phyloP scores from a whole-genome alignment of 2,797 vertebrate genomes.

The Bufotes viridis region DNA sequence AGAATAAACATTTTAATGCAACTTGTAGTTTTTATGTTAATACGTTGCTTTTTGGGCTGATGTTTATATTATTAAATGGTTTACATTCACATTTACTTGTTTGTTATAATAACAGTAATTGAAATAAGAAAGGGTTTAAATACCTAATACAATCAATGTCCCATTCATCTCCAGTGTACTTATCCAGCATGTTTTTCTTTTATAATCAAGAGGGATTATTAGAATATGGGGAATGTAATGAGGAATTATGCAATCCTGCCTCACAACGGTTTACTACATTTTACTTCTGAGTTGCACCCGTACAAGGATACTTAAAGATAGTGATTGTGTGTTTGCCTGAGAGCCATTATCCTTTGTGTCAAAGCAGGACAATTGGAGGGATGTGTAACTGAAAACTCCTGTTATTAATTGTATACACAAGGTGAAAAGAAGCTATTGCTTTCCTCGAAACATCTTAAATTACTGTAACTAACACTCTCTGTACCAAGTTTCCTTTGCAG shows the following conservation, averaged over 20 bases:
- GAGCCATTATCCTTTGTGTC: constrained; percentile 63
- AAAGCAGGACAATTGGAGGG: constrained; percentile 65
- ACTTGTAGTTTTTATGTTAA: constrained; percentile 40
- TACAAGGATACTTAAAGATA: constrained; percentile 60
- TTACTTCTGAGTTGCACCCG: constrained; percentile 11
- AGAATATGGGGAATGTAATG: constrained; percentile 27
- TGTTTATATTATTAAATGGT: constrained; percentile 22
- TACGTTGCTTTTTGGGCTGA: constrained; percentile 3
- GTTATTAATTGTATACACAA: constrained; percentile 65
- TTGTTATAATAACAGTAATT: constrained; percentile 31
- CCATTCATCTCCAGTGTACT: constrained; percentile 20
- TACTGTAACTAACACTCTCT: constrained; percentile 67
- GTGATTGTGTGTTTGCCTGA: constrained; percentile 59
- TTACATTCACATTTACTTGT: constrained; percentile 40
- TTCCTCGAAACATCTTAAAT: constrained; percentile 68
- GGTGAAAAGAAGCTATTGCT: constrained; percentile 66
- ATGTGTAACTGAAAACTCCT: constrained; percentile 65
- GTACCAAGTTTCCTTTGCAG: constrained; percentile 66
- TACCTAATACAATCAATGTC: constrained; percentile 31
- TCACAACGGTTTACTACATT: constrained; percentile 22
- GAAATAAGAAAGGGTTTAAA: constrained; percentile 29
- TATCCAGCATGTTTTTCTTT: constrained; percentile 7
- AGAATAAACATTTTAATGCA: constrained; percentile 49
- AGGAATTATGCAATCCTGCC: constrained; percentile 23
- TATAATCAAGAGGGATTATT: constrained; percentile 46